These are phyloP conservation scores for Brachypalpus laphriformis DNA, from an alignment of 2,888 invertebrate genomes.

Conservation along the genomic window DNA sequence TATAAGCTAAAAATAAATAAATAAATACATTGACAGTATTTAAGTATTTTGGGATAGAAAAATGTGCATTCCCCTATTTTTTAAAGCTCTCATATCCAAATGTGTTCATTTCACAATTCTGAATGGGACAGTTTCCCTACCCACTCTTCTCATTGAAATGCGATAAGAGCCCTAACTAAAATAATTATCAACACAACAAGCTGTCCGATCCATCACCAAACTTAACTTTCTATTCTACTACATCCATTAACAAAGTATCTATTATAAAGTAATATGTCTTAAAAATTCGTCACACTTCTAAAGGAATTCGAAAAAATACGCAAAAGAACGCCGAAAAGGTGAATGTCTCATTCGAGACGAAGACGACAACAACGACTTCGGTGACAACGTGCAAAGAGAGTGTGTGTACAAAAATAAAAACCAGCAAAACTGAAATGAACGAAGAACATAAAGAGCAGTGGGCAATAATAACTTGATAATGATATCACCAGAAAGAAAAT, in stretches of 20 bases:
- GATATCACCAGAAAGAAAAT: constrained; percentile 58
- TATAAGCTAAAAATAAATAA: no score
- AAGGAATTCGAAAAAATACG: constrained; percentile 19
- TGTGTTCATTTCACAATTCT: neutral
- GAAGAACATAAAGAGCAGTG: constrained; percentile 46
- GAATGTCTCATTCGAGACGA: constrained; percentile 33
- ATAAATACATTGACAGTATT: no score
- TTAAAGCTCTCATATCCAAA: no score
- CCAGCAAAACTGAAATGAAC: constrained; percentile 39
- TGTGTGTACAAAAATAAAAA: constrained; percentile 57
- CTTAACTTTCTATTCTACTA: neutral
- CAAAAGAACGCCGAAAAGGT: constrained; percentile 32
- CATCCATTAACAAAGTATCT: neutral
- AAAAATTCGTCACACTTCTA: constrained; percentile 20
- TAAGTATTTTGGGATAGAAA: no score
- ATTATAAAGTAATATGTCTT: constrained; percentile 13
- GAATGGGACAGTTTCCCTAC: neutral
- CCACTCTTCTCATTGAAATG: neutral
- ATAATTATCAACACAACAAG: neutral
- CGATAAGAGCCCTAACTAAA: neutral
- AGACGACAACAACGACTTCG: neutral
- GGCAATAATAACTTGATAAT: constrained; percentile 59
- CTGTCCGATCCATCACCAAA: neutral
- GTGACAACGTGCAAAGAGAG: constrained; percentile 32
- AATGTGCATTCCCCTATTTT: no score